Evolutionary conservation across 2,113 vertebrate species (phyloP).

Genomic region (Pyrgilauda ruficollis): DNA sequence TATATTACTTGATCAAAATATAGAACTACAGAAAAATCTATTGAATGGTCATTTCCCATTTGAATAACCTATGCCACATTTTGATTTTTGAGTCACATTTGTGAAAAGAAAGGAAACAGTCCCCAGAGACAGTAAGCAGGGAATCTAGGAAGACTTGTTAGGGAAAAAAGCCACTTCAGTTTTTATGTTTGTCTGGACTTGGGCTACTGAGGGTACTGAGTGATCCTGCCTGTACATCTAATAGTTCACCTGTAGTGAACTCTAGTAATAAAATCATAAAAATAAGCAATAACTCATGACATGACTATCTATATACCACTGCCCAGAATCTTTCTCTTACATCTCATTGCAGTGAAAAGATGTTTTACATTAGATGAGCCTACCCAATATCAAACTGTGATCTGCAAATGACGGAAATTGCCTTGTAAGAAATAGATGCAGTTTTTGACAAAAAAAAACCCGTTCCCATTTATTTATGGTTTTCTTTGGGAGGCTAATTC

Average conservation of each 20-base stretch:
- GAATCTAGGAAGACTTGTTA: background rate
- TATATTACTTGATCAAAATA: background rate
- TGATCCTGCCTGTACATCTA: background rate
- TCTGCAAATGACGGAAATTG: conserved; percentile 55
- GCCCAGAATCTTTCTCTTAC: background rate
- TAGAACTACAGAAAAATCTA: background rate
- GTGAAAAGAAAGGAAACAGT: background rate
- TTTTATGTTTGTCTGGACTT: background rate
- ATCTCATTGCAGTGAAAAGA: background rate
- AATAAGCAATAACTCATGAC: background rate
- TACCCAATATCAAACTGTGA: conserved; percentile 37
- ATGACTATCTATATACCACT: background rate
- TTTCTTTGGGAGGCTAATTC: conserved; percentile 30
- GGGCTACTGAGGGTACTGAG: background rate
- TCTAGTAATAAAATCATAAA: background rate
- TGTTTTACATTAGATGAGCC: conserved; percentile 17
- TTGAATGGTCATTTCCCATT: background rate
- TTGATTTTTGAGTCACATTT: background rate
- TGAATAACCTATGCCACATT: background rate
- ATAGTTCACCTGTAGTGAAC: background rate
- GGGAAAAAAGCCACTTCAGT: background rate
- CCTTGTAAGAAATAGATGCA: background rate
- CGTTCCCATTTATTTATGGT: background rate
- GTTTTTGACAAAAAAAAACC: background rate
- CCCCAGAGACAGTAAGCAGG: background rate